Conservation (phyloP, 2,888 invertebrate genomes). For the Drosophila incognita region DNA sequence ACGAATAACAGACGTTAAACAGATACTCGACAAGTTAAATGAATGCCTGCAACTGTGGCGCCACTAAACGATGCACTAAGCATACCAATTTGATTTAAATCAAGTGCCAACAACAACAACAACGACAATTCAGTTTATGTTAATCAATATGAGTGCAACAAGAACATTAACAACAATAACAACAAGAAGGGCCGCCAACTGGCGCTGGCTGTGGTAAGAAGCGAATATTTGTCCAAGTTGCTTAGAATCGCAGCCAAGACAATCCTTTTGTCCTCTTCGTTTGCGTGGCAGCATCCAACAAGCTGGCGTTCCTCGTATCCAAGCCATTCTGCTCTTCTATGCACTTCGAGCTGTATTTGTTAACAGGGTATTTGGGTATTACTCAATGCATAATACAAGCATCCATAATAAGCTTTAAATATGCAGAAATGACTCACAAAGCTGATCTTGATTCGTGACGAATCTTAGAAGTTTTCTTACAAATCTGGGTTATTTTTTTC, state of each 20-base stretch:
- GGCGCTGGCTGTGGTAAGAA: conserved; percentile 57
- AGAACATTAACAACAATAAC: conserved; percentile 22
- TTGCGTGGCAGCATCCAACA: conserved; percentile 1
- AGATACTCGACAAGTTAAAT: conserved; percentile 12
- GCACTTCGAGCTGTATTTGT: conserved; percentile 6
- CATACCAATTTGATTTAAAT: conserved; percentile 17
- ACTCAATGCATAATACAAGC: neutral
- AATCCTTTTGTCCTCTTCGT: neutral
- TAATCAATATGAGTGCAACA: conserved; percentile 48
- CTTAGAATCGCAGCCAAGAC: neutral
- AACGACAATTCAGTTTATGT: conserved; percentile 16
- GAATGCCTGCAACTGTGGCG: conserved; percentile 46
- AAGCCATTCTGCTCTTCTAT: conserved; percentile 15
- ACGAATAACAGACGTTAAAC: conserved; percentile 7
- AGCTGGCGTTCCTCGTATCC: neutral
- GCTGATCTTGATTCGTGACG: neutral
- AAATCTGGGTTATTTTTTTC: neutral
- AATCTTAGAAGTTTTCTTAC: neutral
- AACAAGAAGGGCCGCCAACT: conserved; percentile 28
- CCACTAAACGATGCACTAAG: conserved; percentile 46
- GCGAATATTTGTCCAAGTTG: neutral
- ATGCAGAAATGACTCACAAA: neutral
- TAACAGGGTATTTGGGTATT: conserved; percentile 1
- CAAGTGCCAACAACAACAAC: conserved; percentile 25
- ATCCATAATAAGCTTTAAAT: neutral